phyloP scores from a whole-genome alignment of 2,888 invertebrate species.

The Lacanobia wlatinum region DNA sequence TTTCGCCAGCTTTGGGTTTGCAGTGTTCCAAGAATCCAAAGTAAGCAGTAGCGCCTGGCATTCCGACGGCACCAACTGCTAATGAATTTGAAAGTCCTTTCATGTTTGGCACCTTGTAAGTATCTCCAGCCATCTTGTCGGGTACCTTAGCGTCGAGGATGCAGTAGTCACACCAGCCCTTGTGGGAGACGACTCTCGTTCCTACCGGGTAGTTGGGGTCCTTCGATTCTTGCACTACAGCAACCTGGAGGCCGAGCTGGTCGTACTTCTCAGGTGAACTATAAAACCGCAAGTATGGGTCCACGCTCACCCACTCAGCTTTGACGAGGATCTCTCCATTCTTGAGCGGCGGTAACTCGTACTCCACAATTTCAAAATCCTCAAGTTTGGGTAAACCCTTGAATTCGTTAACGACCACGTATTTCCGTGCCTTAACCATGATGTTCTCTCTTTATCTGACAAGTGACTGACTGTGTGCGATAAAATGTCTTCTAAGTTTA shows the following conservation, averaged over 20 bases:
- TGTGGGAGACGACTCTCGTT: slow-evolving; percentile 89
- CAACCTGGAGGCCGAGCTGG: slow-evolving; percentile 75
- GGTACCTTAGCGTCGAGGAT: slow-evolving; percentile 57
- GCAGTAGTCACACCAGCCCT: slow-evolving; percentile 72
- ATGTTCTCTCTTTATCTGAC: neutral
- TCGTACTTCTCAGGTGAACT: slow-evolving; percentile 71
- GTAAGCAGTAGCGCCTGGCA: slow-evolving; percentile 94
- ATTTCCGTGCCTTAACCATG: slow-evolving; percentile 88
- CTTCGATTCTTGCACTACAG: slow-evolving; percentile 91
- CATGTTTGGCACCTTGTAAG: slow-evolving; percentile 89
- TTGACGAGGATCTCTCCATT: slow-evolving; percentile 78
- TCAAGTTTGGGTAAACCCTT: slow-evolving; percentile 89
- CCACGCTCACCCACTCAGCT: slow-evolving; percentile 75
- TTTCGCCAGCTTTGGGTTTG: slow-evolving; percentile 93
- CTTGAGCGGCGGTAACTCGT: slow-evolving; percentile 83
- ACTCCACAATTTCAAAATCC: slow-evolving; percentile 91
- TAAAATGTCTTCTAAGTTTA: neutral
- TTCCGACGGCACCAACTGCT: slow-evolving; percentile 92
- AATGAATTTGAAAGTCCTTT: slow-evolving; percentile 89
- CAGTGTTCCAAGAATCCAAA: slow-evolving; percentile 93
- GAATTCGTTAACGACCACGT: slow-evolving; percentile 87
- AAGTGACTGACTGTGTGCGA: neutral
- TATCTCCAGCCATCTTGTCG: slow-evolving; percentile 44
- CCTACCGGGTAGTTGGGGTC: slow-evolving; percentile 91
- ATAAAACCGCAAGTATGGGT: slow-evolving; percentile 72